Evolutionary conservation across 1,140 invertebrate species (phyloP), one percentile per base, ranked within the genome.

Genomic region (Caenorhabditis remanei): DNA sequence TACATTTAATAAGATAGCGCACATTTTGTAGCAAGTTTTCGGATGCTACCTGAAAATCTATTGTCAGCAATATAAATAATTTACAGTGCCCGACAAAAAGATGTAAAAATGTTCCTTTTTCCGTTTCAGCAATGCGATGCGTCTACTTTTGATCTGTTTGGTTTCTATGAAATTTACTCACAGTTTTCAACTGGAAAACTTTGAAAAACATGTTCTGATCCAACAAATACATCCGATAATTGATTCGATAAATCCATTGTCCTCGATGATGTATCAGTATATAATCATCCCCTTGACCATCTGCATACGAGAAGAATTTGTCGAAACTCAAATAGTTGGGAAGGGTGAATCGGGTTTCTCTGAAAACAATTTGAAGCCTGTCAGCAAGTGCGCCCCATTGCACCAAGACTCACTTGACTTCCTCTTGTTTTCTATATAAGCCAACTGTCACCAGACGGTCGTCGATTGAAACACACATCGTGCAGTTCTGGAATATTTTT

Each of bases 171-270:
- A n/a, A n/a, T n/a, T n/a, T n/a, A n/a, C 71, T 50, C 9, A 79
- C 71, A 24, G 43, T 79, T 13, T 1, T 32, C 21, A 79, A 14
- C 14, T 79, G 71, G 32, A 79, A 79, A 48, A 79, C 71, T 50
- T 79, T 79, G 40, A 79, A 79, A 53, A 79, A 79, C 71, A 79
- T 79, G 21, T 79, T 79, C 16, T 79, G 43, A 53, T 79, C 40
- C 32, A 13, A 2, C 6, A 79, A 14, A 79, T 79, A 79, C 71
- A 50, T 24, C 53, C 24, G 46, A 50, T 50, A 79, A 79, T 79
- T 79, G 46, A 79, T 50, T 50, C 71, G 71, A 79, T 79, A 79
- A 24, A 79, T 79, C 71, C 71, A 79, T 79, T 79, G 71, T 24
- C 19, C 71, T 19, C 11, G 24, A 11, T 79, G 71, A 79, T 79